phyloP scores from a whole-genome alignment of 2,888 invertebrate species.

The Norana najaformis region DNA sequence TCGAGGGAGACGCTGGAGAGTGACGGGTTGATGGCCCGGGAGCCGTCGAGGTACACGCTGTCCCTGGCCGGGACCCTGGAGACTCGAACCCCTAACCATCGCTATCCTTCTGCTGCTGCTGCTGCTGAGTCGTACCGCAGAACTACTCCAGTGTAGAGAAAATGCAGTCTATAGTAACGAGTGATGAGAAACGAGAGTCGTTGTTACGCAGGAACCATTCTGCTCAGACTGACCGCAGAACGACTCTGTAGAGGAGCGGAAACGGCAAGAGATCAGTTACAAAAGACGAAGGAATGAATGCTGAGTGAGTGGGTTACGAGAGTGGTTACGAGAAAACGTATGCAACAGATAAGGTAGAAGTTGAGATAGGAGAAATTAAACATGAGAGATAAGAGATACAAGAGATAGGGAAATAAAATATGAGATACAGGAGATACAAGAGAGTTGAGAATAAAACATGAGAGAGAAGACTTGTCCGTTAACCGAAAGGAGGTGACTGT shows the following conservation, averaged over 20 bases:
- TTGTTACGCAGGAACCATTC: not conserved
- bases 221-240: not conserved
- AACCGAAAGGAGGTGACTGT: not conserved
- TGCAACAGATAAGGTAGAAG: not conserved
- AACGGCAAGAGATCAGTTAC: not conserved
- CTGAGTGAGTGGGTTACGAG: not conserved
- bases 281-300: not conserved
- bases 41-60: constrained; percentile 32
- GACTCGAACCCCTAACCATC: not conserved
- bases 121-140: not conserved
- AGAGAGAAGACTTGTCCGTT: not conserved
- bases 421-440: not conserved
- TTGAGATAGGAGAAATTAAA: not conserved
- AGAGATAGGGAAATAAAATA: not conserved
- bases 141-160: not conserved
- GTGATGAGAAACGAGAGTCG: not conserved
- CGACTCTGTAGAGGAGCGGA: too few relatives aligned
- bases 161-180: not conserved
- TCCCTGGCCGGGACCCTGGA: not conserved
- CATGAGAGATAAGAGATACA: not conserved
- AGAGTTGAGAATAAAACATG: not conserved
- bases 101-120: not conserved
- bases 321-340: too few relatives aligned
- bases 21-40: constrained; percentile 10
- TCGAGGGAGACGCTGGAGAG: not conserved